Evolutionary conservation across 2,888 invertebrate genomes (phyloP).

Genomic region (Drosophila neonasuta): DNA sequence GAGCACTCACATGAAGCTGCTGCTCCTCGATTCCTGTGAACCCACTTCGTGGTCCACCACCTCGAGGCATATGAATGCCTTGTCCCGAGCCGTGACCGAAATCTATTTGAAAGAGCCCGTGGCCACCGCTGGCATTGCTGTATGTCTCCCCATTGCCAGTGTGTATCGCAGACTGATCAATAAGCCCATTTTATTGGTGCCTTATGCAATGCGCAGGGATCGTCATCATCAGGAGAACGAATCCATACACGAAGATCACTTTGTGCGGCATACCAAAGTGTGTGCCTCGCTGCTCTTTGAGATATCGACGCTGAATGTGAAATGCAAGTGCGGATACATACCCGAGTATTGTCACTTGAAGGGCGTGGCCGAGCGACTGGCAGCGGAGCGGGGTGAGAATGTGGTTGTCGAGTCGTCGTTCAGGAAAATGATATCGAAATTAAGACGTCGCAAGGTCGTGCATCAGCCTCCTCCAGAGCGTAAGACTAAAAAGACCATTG

Average conservation of each 20-base stretch:
- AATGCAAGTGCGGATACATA: constrained; percentile 46
- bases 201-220: constrained; percentile 41
- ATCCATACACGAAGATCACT: constrained; percentile 16
- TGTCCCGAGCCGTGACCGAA: constrained; percentile 5
- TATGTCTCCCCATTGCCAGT: constrained; percentile 51
- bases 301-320: constrained; percentile 20
- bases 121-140: constrained; percentile 21
- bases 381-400: not conserved
- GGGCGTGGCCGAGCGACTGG: constrained; percentile 33
- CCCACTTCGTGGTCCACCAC: constrained; percentile 28
- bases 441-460: not conserved
- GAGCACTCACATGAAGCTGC: constrained; percentile 21
- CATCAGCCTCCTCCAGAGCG: not conserved
- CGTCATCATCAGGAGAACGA: constrained; percentile 39
- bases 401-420: fast-evolving
- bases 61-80: constrained; percentile 2
- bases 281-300: constrained; percentile 38
- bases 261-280: constrained; percentile 32
- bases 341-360: constrained; percentile 37
- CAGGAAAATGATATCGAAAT: fast-evolving
- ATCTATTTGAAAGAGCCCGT: constrained; percentile 13
- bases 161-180: constrained; percentile 28
- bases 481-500: not conserved
- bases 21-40: constrained; percentile 27
- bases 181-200: constrained; percentile 45